phyloP scores from a whole-genome alignment of 2,888 invertebrate species.

The Mesochorus sp. region DNA sequence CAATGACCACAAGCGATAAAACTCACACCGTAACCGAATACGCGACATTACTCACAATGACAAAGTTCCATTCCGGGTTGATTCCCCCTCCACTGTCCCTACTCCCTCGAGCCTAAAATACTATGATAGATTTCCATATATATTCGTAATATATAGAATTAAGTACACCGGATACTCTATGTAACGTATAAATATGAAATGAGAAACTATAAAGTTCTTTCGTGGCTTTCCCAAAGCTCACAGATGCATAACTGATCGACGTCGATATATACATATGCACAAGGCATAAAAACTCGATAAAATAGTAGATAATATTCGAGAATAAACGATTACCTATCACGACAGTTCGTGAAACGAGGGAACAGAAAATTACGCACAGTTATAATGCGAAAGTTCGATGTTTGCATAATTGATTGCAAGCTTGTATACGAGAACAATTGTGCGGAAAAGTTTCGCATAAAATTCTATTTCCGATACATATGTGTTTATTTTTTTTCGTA shows the following conservation, averaged over 20 bases:
- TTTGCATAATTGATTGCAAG: constrained; percentile 20
- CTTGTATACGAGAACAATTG: background rate
- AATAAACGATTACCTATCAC: background rate
- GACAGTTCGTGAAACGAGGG: constrained; percentile 6
- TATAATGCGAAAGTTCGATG: constrained; percentile 3
- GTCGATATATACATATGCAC: background rate
- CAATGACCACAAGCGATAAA: too few relatives aligned
- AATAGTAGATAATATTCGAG: background rate
- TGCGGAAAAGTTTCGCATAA: constrained; percentile 17
- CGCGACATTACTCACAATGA: too few relatives aligned
- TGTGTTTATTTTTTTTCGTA: background rate
- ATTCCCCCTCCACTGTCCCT: too few relatives aligned
- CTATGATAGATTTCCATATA: too few relatives aligned
- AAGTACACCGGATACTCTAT: background rate
- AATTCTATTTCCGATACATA: background rate
- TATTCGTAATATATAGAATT: background rate
- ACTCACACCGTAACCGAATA: too few relatives aligned
- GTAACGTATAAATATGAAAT: constrained; percentile 21
- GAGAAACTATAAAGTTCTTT: background rate
- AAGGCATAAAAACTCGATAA: background rate
- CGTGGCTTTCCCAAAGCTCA: constrained; percentile 28
- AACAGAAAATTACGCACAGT: background rate
- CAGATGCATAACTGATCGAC: constrained; percentile 41
- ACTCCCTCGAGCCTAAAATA: too few relatives aligned
- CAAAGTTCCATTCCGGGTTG: too few relatives aligned